Evolutionary conservation across 2,797 vertebrate genomes (phyloP), one percentile per base, ranked within the genome.

Genomic region (Telmatherina bonti): DNA sequence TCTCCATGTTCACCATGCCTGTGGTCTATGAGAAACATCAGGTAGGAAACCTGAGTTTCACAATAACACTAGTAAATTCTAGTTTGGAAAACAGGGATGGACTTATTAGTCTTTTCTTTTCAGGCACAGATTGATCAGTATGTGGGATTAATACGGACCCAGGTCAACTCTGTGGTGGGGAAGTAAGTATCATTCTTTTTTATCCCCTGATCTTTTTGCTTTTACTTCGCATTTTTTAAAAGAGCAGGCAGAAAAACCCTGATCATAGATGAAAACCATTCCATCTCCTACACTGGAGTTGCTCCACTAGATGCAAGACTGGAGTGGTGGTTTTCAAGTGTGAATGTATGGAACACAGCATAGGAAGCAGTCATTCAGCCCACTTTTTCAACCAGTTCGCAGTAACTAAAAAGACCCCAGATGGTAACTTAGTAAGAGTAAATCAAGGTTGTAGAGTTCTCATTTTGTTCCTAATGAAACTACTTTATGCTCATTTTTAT

Each of bases 61-160:
- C 4, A 0, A 6, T 35, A 26, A 35, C 15, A 58, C 1, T 38
- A 64, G 9, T 66, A 4, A 38, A 66, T 2, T 5, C 20, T 13
- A 8, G 18, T 61, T 27, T 31, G n/a, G 2, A 24, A 33, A 57
- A 55, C 10, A 36, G 18, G 57, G 27, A 1, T 20, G 24, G 31
- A n/a, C 78, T 57, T 69, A 72, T 11, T 8, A 54, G n/a, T 7
- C 27, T 29, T 47, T 70, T 67, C 69, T 89, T 83, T 82, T 20
- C 87, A 99, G 98, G 96, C 96, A 90, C 98, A 99, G 93, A 97
- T 99, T 82, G 98, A 99, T 93, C 97, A 99, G 62, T 99, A 99
- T 59, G 94, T 99, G 92, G 98, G 97, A 89, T 93, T 99, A 90
- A 96, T 98, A 95, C 92, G 96, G 94, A 97, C 96, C 92, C 97